Percentiles rank a stretch among this genome's conserved stretches.
Conservation (phyloP, 1,140 invertebrate species). For the Laodelphax striatellus region DNA sequence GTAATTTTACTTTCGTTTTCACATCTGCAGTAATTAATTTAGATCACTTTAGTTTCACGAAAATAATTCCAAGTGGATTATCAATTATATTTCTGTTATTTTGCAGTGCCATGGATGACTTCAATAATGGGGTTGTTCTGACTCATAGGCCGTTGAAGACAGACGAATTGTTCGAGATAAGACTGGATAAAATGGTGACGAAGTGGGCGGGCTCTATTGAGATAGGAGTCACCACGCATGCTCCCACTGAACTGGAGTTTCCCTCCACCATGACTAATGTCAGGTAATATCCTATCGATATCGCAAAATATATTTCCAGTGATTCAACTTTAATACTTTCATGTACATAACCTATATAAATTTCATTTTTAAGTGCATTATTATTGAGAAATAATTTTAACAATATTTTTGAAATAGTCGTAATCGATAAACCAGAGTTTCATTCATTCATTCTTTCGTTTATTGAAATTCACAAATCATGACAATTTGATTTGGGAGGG, state of each 20-base stretch:
- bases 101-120: conserved; percentile 76
- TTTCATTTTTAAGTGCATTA: too few relatives aligned
- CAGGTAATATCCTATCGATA: conserved; percentile 42
- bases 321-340: too few relatives aligned
- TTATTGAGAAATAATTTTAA: too few relatives aligned
- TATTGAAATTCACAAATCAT: too few relatives aligned
- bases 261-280: conserved; percentile 96
- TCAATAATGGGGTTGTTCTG: conserved; percentile 92
- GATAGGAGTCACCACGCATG: conserved; percentile 87
- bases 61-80: background rate
- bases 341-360: too few relatives aligned
- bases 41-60: background rate
- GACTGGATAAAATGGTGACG: conserved; percentile 74
- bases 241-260: conserved; percentile 77
- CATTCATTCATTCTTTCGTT: too few relatives aligned
- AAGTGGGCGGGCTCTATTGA: conserved; percentile 96
- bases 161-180: conserved; percentile 86
- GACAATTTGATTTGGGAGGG: too few relatives aligned
- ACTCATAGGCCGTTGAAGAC: conserved; percentile 70
- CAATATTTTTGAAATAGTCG: too few relatives aligned
- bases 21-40: too few relatives aligned
- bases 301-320: too few relatives aligned
- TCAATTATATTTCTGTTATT: background rate
- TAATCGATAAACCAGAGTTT: too few relatives aligned
- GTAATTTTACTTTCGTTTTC: too few relatives aligned